These are phyloP conservation scores for Heliconius melpomene DNA, from an alignment of 1,140 invertebrate genomes.

Conservation along the genomic window DNA sequence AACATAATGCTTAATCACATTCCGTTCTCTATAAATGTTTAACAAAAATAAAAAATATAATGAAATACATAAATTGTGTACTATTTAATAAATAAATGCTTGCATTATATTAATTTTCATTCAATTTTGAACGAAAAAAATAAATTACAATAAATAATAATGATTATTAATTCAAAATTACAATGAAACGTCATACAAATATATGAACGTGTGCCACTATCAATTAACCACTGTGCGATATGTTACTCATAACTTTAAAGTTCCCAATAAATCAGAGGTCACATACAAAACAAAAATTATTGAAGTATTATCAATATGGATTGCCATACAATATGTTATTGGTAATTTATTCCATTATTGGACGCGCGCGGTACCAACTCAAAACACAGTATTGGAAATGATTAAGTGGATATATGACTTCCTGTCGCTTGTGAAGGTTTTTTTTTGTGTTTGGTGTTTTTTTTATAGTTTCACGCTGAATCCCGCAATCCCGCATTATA, in stretches of 20 bases:
- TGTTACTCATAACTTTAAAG: not conserved
- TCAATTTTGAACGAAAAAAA: not conserved
- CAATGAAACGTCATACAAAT: not conserved
- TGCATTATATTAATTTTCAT: too few species aligned
- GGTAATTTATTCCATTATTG: constrained; percentile 9
- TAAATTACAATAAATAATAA: too few species aligned
- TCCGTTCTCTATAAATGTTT: too few species aligned
- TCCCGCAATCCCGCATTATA: too few species aligned
- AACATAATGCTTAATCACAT: not conserved
- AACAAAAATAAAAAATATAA: too few species aligned
- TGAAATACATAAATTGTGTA: too few species aligned
- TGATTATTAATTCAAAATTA: not conserved
- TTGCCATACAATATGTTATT: constrained; percentile 6
- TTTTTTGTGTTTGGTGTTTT: too few species aligned
- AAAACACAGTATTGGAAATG: not conserved
- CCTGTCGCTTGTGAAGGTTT: not conserved
- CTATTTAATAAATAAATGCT: too few species aligned
- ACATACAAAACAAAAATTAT: constrained; percentile 8
- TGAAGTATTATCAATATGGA: constrained; percentile 3
- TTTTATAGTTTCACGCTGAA: too few species aligned
- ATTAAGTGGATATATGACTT: not conserved
- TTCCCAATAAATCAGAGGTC: not conserved
- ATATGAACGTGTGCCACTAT: not conserved
- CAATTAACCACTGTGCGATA: constrained; percentile 1
- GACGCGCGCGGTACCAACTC: not conserved